Base-by-base conservation (phyloP, 2,888 invertebrate genomes). In the Sphaerophoria taeniata region DNA sequence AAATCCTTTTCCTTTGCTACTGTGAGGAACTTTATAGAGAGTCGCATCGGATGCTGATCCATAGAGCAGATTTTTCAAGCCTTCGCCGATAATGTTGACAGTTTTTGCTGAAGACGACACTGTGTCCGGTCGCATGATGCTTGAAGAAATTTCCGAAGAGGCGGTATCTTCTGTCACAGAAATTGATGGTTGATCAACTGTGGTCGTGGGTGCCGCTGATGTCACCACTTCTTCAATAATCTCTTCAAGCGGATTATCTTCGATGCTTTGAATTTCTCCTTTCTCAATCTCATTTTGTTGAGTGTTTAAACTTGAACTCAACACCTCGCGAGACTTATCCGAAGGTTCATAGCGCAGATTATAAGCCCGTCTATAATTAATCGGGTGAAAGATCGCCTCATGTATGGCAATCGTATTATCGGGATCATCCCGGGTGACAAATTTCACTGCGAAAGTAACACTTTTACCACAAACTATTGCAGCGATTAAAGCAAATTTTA, bases 1-100 rank as follows among this genome's bases (percentile, higher is more conserved):
- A 89, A 96, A 94, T 49, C 93, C 90, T 87, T 91, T 91, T 51
- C 90, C 89, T 76, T 89, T 90, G 63, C 88, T 85, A 63, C n/a
- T n/a, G n/a, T 88, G 89, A n/a, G 89, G 87, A 7, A 88, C 51
- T 24, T 79, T 11, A 87, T 80, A 14, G 88, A 88, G 81, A 88
- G 91, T 91, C 31, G 91, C 89, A 77, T 90, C 87, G 36, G 89
- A 82, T 0, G 90, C 88, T 0, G 89, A 89, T 12, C 91, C 90
- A 53, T 89, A 90, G 11, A 90, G 87, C 0, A 90, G 78, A 49
- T 89, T 89, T 74, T 90, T 90, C 6, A 92, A 78, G 24, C 89
- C 89, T 11, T 88, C 87, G 0, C 87, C 88, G 33, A 91, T 80
- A 45, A 81, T 14, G 9, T 70, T 80, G n/a, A 76, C 81, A 2